phyloP scores from a whole-genome alignment of 2,797 vertebrate genomes.

The Sebastes trivittatus region DNA sequence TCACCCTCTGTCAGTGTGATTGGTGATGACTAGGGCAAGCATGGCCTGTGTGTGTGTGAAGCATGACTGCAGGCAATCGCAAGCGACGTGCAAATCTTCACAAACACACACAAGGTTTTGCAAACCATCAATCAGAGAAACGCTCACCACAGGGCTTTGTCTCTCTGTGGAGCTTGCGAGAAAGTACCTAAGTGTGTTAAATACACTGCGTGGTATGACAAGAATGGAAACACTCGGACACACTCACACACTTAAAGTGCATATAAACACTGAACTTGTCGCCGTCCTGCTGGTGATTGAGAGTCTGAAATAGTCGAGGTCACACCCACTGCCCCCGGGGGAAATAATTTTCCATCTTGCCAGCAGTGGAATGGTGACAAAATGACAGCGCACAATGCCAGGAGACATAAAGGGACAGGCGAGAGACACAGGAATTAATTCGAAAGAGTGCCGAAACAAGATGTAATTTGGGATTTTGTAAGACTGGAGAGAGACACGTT shows the following conservation, averaged over 20 bases:
- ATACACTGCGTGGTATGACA: background rate
- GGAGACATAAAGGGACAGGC: slow-evolving; percentile 2
- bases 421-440: background rate
- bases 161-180: background rate
- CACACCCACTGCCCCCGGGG: slow-evolving; percentile 31
- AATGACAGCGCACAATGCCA: slow-evolving; percentile 23
- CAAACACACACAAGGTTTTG: background rate
- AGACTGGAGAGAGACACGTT: background rate
- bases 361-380: slow-evolving; percentile 24
- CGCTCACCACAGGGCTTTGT: background rate
- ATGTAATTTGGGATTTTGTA: background rate
- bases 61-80: slow-evolving; percentile 33
- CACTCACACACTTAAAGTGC: slow-evolving; percentile 8
- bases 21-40: slow-evolving; percentile 44
- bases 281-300: slow-evolving; percentile 26
- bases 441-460: background rate
- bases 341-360: slow-evolving; percentile 47
- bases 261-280: slow-evolving; percentile 23
- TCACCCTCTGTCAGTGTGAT: slow-evolving; percentile 58
- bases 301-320: slow-evolving; percentile 49
- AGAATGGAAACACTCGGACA: slow-evolving; percentile 31
- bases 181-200: slow-evolving; percentile 6
- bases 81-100: slow-evolving; percentile 1
- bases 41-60: slow-evolving; percentile 34
- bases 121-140: slow-evolving; percentile 31